Evolutionary conservation across 2,113 vertebrate genomes (phyloP).

Genomic region (Sylvia atricapilla): DNA sequence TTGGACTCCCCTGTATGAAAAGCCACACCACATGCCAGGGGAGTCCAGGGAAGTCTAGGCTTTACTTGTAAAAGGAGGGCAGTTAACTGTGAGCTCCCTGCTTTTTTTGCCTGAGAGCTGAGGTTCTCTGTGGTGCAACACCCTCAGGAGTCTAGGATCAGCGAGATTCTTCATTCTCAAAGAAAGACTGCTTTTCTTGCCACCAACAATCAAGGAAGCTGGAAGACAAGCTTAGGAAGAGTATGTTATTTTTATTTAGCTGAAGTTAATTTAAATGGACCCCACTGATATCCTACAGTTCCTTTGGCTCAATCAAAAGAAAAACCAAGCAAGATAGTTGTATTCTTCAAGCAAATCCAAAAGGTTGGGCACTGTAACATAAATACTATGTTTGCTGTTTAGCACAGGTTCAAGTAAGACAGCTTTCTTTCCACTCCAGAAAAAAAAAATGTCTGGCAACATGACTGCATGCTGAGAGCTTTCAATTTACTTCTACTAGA

Average conservation of each 20-base stretch:
- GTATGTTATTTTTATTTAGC: neutral
- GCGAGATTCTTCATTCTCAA: neutral
- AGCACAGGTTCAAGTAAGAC: neutral
- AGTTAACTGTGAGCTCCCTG: neutral
- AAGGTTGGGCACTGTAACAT: neutral
- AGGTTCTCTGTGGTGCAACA: neutral
- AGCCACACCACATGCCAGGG: neutral
- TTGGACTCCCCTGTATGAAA: neutral
- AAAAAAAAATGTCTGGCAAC: neutral
- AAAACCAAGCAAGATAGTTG: neutral
- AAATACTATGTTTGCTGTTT: neutral
- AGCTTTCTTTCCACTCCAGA: neutral
- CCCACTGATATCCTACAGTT: neutral
- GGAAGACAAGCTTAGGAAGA: neutral
- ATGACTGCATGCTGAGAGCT: neutral
- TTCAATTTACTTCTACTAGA: neutral
- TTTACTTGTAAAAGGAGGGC: neutral
- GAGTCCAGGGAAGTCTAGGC: neutral
- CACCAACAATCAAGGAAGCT: neutral
- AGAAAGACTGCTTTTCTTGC: neutral
- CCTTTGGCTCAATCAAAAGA: neutral
- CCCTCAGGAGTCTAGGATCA: neutral
- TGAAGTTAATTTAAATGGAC: neutral
- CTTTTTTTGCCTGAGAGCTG: neutral
- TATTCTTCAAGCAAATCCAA: neutral